phyloP scores from a whole-genome alignment of 2,888 invertebrate species.

The Pyrrhosoma nymphula region DNA sequence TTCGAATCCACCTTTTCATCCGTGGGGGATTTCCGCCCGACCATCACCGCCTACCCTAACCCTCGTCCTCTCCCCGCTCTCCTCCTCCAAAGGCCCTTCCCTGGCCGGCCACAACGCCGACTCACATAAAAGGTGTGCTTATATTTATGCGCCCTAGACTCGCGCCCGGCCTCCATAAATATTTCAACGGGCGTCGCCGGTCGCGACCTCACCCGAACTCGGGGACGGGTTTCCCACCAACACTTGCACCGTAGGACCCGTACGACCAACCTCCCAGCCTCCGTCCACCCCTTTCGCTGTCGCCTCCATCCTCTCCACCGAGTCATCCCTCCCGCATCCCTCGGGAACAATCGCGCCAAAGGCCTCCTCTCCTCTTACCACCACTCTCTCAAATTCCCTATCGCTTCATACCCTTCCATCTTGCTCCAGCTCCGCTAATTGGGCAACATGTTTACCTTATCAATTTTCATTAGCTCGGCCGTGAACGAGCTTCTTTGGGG shows the following conservation, averaged over 20 bases:
- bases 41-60: not conserved
- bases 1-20: conserved; percentile 8
- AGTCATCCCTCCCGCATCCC: not conserved
- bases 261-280: not conserved
- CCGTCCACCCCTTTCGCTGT: not conserved
- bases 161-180: conserved; percentile 42
- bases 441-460: conserved; percentile 36
- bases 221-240: not conserved
- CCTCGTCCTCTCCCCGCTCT: not conserved
- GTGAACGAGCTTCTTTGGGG: not conserved
- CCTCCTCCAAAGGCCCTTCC: not conserved
- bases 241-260: not conserved
- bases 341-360: not conserved
- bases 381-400: not conserved
- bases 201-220: conserved; percentile 7
- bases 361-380: not conserved
- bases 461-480: not conserved
- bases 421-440: not conserved
- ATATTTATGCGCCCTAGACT: conserved; percentile 56
- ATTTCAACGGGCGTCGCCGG: conserved; percentile 44
- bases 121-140: conserved; percentile 25
- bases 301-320: not conserved
- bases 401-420: not conserved
- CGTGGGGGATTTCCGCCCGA: conserved; percentile 3
- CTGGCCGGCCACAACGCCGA: not conserved